These are phyloP conservation scores for Decapterus maruadsi DNA, from an alignment of 2,797 vertebrate species.

Conservation along the genomic window DNA sequence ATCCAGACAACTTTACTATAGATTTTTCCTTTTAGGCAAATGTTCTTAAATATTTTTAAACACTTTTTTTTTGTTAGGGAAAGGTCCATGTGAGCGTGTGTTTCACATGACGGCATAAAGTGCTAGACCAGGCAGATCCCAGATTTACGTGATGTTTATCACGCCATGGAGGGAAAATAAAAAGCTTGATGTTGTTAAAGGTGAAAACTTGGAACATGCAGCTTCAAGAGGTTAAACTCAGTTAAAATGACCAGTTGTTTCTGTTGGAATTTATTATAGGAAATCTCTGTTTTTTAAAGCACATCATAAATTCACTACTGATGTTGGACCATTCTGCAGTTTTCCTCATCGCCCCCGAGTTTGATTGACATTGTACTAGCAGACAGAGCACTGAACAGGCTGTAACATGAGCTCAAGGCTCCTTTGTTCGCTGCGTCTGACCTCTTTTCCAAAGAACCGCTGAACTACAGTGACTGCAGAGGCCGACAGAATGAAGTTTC, in stretches of 20 bases:
- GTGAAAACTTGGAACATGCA: neutral
- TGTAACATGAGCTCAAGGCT: conserved; percentile 78
- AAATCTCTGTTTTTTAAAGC: conserved; percentile 22
- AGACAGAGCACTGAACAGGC: conserved; percentile 73
- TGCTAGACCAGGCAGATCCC: neutral
- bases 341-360: conserved; percentile 36
- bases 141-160: neutral
- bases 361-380: conserved; percentile 68
- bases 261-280: conserved; percentile 10
- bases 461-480: conserved; percentile 61
- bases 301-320: conserved; percentile 5
- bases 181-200: neutral
- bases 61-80: too few species aligned
- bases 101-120: neutral
- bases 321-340: conserved; percentile 33
- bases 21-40: too few species aligned
- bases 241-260: conserved; percentile 1
- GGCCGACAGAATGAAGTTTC: conserved; percentile 53
- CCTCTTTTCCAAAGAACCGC: conserved; percentile 74
- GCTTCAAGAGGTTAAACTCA: conserved; percentile 1
- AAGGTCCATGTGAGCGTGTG: neutral
- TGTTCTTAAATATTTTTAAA: too few species aligned
- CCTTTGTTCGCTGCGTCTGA: conserved; percentile 75
- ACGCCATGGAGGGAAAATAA: neutral
- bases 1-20: neutral